These are phyloP conservation scores for Apodemia duryi DNA, from an alignment of 2,888 invertebrate genomes.

Conservation along the genomic window DNA sequence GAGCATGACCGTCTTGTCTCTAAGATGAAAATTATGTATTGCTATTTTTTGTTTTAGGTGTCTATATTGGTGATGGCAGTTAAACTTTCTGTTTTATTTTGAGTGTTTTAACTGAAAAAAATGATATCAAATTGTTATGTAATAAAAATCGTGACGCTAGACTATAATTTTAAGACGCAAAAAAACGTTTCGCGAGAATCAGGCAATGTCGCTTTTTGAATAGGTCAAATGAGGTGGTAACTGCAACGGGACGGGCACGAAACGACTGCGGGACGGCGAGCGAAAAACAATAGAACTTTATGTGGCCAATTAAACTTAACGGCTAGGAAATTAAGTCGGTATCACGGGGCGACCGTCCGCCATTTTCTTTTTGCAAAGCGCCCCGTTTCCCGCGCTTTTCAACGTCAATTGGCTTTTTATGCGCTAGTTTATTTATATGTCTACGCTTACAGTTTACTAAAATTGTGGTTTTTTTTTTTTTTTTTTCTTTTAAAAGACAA, in stretches of 20 bases:
- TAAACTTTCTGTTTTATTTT: too few species aligned
- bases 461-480: constrained; percentile 7
- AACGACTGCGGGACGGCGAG: constrained; percentile 33
- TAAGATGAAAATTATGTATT: too few species aligned
- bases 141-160: constrained; percentile 25
- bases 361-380: constrained; percentile 41
- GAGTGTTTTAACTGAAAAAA: too few species aligned
- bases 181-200: constrained; percentile 37
- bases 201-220: constrained; percentile 52
- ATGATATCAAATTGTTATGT: not conserved
- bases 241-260: constrained; percentile 41
- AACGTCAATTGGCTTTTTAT: constrained; percentile 40
- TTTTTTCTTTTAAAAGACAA: not conserved
- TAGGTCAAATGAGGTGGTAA: constrained; percentile 49
- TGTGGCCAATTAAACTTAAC: constrained; percentile 58
- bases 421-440: constrained; percentile 31
- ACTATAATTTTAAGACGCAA: constrained; percentile 26
- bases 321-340: constrained; percentile 58
- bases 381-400: constrained; percentile 38
- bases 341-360: constrained; percentile 40
- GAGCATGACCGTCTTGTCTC: too few species aligned
- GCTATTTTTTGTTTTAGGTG: not conserved
- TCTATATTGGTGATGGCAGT: not conserved
- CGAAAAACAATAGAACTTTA: constrained; percentile 61
- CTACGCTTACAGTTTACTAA: constrained; percentile 21